Base-by-base conservation (phyloP, 1,140 invertebrate species). In the Atta colombica region DNA sequence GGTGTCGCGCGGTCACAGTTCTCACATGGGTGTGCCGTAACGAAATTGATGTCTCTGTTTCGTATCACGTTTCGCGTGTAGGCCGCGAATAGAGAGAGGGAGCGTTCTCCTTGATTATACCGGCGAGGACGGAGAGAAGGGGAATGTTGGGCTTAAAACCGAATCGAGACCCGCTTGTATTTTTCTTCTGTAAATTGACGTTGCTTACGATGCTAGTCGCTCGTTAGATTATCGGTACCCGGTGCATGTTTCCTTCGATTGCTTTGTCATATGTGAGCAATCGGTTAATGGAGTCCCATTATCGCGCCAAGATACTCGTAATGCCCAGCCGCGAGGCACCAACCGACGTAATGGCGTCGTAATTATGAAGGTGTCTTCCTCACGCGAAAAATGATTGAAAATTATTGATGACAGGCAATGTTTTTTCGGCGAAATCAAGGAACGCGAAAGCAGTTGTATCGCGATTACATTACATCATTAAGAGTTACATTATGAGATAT, bases 21-120 rank as follows among this genome's bases (percentile, higher is more conserved):
- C 86, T 91, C 90, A 86, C 85, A 87, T 91, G 81, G 74, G 75
- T 77, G 82, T 87, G 89, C 87, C 89, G 81, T 89, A 90, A 87
- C 86, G 90, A 90, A 92, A 91, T 90, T 90, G 91, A 92, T 88
- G 88, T 91, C 86, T 92, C 88, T 91, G 89, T 93, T 91, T 91
- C 81, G 87, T 87, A 90, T 91, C 90, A 90, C 89, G 92, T 90
- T 92, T 86, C 89, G 86, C 87, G 71, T 80, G 88, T 87, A 88
- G 78, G 84, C 72, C 18, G 49, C 61, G 25, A 71, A 69, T 68
- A 69, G 72, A 80, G 82, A 77, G 71, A 53, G 69, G 82, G 77
- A 75, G 71, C 51, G 87, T 87, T 85, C 65, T 69, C 66, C 58
- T 69, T 88, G 88, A 93, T 92, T 88, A 87, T 86, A 63, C 87